A percentile compares a stretch with the other conserved stretches of the same genome.
phyloP scores from a whole-genome alignment of 2,888 invertebrate genomes.

The Habrosyne pyritoides region DNA sequence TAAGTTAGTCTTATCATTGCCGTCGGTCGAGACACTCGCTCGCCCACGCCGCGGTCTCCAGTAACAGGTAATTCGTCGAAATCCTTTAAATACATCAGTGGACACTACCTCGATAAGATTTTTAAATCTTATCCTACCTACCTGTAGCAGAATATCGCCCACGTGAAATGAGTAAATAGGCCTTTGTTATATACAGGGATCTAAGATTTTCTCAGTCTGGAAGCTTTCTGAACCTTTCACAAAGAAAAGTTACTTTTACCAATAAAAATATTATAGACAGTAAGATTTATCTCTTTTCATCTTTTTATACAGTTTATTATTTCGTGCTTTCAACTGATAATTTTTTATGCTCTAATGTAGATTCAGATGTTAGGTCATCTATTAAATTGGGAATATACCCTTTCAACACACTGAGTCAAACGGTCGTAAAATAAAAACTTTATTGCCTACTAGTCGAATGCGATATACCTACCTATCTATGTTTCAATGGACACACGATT shows the following conservation, averaged over 20 bases:
- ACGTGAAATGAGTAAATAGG: not conserved
- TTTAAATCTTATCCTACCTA: not conserved
- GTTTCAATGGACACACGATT: slow-evolving; percentile 34
- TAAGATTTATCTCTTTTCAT: not conserved
- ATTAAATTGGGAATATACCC: slow-evolving; percentile 17
- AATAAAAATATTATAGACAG: not conserved
- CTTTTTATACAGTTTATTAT: too few relatives aligned
- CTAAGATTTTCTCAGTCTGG: not conserved
- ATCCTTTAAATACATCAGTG: not conserved
- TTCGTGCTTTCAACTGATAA: too few relatives aligned
- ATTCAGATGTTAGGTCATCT: not conserved
- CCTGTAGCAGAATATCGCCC: not conserved
- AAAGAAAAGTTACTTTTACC: not conserved
- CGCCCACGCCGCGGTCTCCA: too few relatives aligned
- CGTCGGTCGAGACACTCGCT: too few relatives aligned
- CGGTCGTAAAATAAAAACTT: slow-evolving; percentile 34
- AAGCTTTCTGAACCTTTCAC: not conserved
- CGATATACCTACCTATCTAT: slow-evolving; percentile 28
- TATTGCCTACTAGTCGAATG: slow-evolving; percentile 29
- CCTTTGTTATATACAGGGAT: not conserved
- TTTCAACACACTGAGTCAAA: slow-evolving; percentile 30
- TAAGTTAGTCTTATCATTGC: not conserved
- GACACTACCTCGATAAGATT: not conserved
- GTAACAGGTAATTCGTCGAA: too few relatives aligned
- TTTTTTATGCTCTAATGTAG: not conserved